phyloP scores from a whole-genome alignment of 2,113 vertebrate genomes.

The Columba janthina region DNA sequence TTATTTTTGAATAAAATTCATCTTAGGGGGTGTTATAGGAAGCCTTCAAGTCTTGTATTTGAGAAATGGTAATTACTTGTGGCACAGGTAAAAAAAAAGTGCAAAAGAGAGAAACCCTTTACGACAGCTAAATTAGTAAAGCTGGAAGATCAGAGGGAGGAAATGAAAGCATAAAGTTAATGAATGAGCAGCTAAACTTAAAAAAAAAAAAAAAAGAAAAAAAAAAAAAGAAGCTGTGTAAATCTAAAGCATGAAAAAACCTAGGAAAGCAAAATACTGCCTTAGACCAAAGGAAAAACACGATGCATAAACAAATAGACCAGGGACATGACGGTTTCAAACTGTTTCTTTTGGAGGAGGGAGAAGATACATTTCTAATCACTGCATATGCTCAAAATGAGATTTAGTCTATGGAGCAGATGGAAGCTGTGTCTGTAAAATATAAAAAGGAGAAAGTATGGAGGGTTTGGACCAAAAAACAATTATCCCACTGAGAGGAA shows the following conservation, averaged over 20 bases:
- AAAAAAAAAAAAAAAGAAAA: neutral
- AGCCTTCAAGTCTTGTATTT: neutral
- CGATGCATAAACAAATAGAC: fast-evolving
- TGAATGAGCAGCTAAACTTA: neutral
- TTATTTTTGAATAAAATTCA: slow-evolving; percentile 10
- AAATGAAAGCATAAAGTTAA: neutral
- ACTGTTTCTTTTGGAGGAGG: neutral
- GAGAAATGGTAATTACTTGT: neutral
- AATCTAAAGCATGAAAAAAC: neutral
- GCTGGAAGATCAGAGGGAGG: neutral
- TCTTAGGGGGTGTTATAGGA: neutral
- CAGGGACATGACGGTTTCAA: neutral
- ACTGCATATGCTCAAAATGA: neutral
- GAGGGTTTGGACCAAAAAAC: slow-evolving; percentile 9
- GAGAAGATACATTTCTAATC: neutral
- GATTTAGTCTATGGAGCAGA: neutral
- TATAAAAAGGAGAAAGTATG: neutral
- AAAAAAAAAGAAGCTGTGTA: neutral
- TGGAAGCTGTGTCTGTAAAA: neutral
- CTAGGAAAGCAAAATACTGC: neutral
- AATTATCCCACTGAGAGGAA: slow-evolving; percentile 25
- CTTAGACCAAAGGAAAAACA: neutral
- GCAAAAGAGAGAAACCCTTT: neutral
- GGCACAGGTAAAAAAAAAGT: neutral
- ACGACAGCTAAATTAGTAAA: neutral